Conservation (phyloP, 2,797 vertebrate species). For the Zalophus californianus region DNA sequence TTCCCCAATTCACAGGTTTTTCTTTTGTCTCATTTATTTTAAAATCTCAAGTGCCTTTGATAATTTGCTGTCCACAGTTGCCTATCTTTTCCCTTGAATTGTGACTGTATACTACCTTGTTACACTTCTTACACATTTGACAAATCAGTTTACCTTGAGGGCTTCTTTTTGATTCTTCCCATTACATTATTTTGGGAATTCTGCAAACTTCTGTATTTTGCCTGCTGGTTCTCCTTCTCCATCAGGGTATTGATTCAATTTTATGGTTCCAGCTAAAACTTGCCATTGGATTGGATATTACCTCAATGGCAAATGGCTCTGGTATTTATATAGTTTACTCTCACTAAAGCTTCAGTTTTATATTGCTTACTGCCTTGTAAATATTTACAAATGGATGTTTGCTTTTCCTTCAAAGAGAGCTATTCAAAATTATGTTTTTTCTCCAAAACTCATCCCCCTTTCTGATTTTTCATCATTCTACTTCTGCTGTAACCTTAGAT, state of each 20-base stretch:
- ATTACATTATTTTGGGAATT: conserved; percentile 17
- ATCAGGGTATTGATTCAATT: not conserved
- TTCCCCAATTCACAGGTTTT: not conserved
- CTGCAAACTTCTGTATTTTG: not conserved
- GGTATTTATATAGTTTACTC: not conserved
- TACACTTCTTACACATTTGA: not conserved
- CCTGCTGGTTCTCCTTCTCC: not conserved
- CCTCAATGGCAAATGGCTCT: not conserved
- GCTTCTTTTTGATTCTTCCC: not conserved
- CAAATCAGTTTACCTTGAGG: not conserved
- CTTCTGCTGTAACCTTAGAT: not conserved
- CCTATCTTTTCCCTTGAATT: not conserved
- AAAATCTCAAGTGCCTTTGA: conserved; percentile 29
- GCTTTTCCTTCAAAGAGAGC: not conserved
- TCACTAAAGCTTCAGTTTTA: not conserved
- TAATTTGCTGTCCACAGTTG: not conserved
- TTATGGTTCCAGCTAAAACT: conserved; percentile 27
- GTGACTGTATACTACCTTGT: not conserved
- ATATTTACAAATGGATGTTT: conserved; percentile 34
- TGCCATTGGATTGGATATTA: not conserved
- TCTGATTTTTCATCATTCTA: conserved; percentile 2
- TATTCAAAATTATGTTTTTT: not conserved
- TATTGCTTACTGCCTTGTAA: not conserved
- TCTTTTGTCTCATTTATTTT: conserved; percentile 38
- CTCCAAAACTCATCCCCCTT: not conserved